These are phyloP conservation scores for Drosophila rubida DNA, from an alignment of 2,888 invertebrate species.

Conservation along the genomic window DNA sequence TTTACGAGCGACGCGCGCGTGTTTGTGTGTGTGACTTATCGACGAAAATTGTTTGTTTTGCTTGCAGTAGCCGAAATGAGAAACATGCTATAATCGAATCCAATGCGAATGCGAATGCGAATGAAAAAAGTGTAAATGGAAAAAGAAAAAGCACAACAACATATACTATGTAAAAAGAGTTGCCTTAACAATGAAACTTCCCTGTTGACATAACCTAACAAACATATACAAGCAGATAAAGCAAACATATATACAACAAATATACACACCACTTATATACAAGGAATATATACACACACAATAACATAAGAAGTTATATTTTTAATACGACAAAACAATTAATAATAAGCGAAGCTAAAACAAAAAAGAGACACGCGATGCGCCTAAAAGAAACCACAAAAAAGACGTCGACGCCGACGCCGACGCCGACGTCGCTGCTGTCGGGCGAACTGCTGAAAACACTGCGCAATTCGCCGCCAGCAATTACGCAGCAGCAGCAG, in stretches of 20 bases:
- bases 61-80: slow-evolving; percentile 23
- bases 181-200: slow-evolving; percentile 78
- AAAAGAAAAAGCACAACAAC: slow-evolving; percentile 35
- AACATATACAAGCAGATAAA: slow-evolving; percentile 33
- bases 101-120: slow-evolving; percentile 33
- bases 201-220: slow-evolving; percentile 67
- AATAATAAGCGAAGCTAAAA: slow-evolving; percentile 17
- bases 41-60: slow-evolving; percentile 15
- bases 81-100: slow-evolving; percentile 39
- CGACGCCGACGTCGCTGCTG: slow-evolving; percentile 41
- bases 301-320: slow-evolving; percentile 33
- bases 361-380: slow-evolving; percentile 44
- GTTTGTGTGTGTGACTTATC: slow-evolving; percentile 2
- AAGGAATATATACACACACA: slow-evolving; percentile 44
- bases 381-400: slow-evolving; percentile 75
- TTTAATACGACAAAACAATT: slow-evolving; percentile 40
- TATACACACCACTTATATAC: slow-evolving; percentile 43
- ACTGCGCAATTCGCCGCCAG: slow-evolving; percentile 65
- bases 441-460: slow-evolving; percentile 62
- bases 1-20: slow-evolving; percentile 12
- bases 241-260: slow-evolving; percentile 36
- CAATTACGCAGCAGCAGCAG: slow-evolving; percentile 62
- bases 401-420: slow-evolving; percentile 28
- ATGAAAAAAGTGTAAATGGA: slow-evolving; percentile 37
- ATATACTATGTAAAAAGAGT: slow-evolving; percentile 60